These are phyloP conservation scores for Nemapogon koenigi DNA, from an alignment of 2,888 invertebrate species.

Conservation along the genomic window DNA sequence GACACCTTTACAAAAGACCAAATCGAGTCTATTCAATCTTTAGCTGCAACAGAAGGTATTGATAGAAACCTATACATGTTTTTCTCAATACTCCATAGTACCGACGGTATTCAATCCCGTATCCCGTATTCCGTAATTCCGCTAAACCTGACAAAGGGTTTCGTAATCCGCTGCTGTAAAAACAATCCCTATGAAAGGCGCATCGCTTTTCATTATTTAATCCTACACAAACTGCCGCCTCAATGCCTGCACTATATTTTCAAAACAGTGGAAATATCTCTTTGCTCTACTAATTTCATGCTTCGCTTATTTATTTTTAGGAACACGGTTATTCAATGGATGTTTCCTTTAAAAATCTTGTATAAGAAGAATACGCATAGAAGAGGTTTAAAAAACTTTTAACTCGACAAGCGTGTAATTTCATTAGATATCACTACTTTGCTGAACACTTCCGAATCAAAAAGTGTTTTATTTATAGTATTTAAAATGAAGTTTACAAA, in stretches of 20 bases:
- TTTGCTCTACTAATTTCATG: conserved; percentile 60
- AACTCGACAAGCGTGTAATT: too few species aligned
- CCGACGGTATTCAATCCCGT: conserved; percentile 29
- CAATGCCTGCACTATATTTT: conserved; percentile 41
- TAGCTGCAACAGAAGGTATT: too few species aligned
- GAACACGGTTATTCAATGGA: conserved; percentile 1
- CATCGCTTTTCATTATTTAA: conserved; percentile 22
- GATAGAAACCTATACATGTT: too few species aligned
- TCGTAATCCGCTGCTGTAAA: conserved; percentile 48
- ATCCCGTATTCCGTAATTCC: conserved; percentile 31
- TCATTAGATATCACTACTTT: too few species aligned
- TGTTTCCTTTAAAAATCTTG: conserved; percentile 5
- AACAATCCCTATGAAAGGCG: conserved; percentile 44
- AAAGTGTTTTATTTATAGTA: too few species aligned
- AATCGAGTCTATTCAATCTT: too few species aligned
- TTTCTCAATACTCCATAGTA: conserved; percentile 27
- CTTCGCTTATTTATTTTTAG: conserved; percentile 39
- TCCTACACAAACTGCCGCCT: conserved; percentile 49
- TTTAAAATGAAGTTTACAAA: too few species aligned
- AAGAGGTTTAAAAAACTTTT: too few species aligned
- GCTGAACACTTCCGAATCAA: too few species aligned
- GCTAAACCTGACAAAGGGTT: conserved; percentile 56
- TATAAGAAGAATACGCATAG: too few species aligned
- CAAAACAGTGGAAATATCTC: conserved; percentile 60
- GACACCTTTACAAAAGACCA: too few species aligned